A percentile compares a stretch with the other conserved stretches of the same genome.
These are phyloP conservation scores for Apocrypta bakeri DNA, from an alignment of 1,140 invertebrate genomes.

Conservation along the genomic window DNA sequence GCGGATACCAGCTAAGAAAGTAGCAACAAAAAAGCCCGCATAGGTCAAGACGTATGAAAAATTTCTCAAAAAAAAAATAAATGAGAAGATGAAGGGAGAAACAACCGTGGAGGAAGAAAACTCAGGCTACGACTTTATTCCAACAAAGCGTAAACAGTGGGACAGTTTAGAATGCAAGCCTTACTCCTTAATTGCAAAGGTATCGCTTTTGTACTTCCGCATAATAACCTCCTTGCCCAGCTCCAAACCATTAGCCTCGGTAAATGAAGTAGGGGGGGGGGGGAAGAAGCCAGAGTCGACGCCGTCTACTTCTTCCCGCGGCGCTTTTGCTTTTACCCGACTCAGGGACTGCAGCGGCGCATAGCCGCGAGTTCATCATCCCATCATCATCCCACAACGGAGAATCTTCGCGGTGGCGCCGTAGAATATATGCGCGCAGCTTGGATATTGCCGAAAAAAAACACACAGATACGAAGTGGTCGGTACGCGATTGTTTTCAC, in stretches of 20 bases:
- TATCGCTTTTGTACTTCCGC: constrained; percentile 68
- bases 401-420: constrained; percentile 21
- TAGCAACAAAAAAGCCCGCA: constrained; percentile 39
- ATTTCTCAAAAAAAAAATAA: constrained; percentile 22
- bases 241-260: constrained; percentile 63
- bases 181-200: constrained; percentile 64
- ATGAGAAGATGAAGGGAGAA: constrained; percentile 42
- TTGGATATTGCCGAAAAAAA: constrained; percentile 28
- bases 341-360: constrained; percentile 15
- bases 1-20: background rate
- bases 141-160: constrained; percentile 60
- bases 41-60: constrained; percentile 50
- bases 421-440: constrained; percentile 50
- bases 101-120: background rate
- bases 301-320: constrained; percentile 9
- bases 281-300: background rate
- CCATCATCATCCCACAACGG: constrained; percentile 40
- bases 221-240: constrained; percentile 64
- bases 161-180: constrained; percentile 55
- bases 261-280: constrained; percentile 59
- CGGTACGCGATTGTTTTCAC: constrained; percentile 53
- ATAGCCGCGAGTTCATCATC: constrained; percentile 51
- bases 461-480: constrained; percentile 10
- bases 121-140: constrained; percentile 26
- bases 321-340: constrained; percentile 42